These are phyloP conservation scores for Anolis apletophallus DNA, from an alignment of 2,797 vertebrate genomes.

Conservation along the genomic window DNA sequence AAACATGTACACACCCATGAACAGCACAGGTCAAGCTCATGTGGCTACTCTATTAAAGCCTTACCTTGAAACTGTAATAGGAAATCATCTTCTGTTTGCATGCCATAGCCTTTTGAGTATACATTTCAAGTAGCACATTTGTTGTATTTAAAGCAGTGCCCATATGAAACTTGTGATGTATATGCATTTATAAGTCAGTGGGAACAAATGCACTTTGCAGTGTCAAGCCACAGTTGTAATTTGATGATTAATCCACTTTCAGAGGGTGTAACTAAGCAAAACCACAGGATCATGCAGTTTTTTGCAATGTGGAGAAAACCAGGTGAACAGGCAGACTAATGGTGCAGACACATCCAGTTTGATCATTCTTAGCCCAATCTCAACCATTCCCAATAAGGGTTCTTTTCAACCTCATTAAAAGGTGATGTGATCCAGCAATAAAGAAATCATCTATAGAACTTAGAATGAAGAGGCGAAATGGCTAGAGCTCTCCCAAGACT, in stretches of 20 bases:
- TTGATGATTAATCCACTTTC: conserved; percentile 15
- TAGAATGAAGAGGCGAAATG: no score
- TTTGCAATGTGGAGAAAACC: not conserved
- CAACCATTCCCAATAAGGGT: not conserved
- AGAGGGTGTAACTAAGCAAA: not conserved
- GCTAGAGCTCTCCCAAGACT: no score
- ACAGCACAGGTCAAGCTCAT: not conserved
- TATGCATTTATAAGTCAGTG: not conserved
- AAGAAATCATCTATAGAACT: not conserved
- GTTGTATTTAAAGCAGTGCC: not conserved
- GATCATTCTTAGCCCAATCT: not conserved
- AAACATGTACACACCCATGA: not conserved
- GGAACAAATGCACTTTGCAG: conserved; percentile 9
- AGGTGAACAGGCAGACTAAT: not conserved
- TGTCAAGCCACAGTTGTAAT: conserved; percentile 6
- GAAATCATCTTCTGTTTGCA: not conserved
- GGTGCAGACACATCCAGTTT: conserved; percentile 3
- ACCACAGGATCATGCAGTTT: conserved; percentile 19
- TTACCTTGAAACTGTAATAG: not conserved
- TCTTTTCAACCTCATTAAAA: not conserved
- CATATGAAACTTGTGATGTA: not conserved
- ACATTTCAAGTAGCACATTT: not conserved
- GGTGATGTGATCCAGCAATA: not conserved
- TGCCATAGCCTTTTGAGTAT: not conserved
- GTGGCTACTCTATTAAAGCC: no score